Evolutionary conservation across 2,797 vertebrate genomes (phyloP).

Genomic region (Podarcis lilfordi): DNA sequence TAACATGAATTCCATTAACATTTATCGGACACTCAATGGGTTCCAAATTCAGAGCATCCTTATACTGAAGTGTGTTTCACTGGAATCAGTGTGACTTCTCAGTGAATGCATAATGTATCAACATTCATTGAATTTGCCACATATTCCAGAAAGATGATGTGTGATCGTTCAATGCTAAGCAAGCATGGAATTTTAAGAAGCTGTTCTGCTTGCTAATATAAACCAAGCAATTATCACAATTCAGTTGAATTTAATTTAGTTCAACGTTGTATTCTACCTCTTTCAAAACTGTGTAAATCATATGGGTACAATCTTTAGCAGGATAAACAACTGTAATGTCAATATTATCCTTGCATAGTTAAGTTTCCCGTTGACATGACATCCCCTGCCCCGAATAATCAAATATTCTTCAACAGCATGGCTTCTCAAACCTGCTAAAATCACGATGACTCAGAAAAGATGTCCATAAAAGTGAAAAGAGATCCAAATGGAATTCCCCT

Average conservation of each 20-base stretch:
- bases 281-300: background rate
- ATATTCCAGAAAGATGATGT: background rate
- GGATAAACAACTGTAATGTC: background rate
- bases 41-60: background rate
- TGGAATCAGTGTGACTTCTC: background rate
- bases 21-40: no score
- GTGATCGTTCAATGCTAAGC: background rate
- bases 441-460: background rate
- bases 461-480: background rate
- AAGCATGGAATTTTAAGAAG: background rate
- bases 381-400: no score
- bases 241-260: conserved; percentile 9
- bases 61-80: background rate
- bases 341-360: background rate
- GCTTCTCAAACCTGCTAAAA: background rate
- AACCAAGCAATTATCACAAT: background rate
- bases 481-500: background rate
- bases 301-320: background rate
- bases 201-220: background rate
- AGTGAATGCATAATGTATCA: background rate
- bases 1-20: background rate
- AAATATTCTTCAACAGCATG: background rate
- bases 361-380: background rate
- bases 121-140: background rate
- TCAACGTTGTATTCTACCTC: background rate